Conservation (phyloP, 1,140 invertebrate species). For the Drosophila simulans region DNA sequence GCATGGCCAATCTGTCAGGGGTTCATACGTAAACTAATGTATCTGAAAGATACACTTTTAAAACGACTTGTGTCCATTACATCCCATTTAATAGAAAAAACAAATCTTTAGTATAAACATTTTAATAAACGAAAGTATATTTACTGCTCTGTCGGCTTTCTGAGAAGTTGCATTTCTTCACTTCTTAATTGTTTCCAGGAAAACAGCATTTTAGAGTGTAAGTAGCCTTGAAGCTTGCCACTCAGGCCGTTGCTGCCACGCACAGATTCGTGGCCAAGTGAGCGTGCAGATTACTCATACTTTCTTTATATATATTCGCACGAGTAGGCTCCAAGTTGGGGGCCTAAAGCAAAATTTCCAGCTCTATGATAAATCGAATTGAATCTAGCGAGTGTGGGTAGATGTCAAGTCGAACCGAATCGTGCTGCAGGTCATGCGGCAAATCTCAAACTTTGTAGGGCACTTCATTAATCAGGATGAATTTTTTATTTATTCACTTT, state of each 20-base stretch:
- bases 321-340: constrained; percentile 26
- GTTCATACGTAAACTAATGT: constrained; percentile 21
- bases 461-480: constrained; percentile 47
- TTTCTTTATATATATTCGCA: constrained; percentile 47
- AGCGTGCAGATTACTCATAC: constrained; percentile 49
- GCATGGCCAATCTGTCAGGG: constrained; percentile 55
- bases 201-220: constrained; percentile 9
- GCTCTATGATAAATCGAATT: constrained; percentile 48
- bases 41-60: constrained; percentile 4
- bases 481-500: constrained; percentile 17
- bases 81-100: neutral
- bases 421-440: constrained; percentile 36
- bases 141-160: too few relatives aligned
- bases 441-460: constrained; percentile 30
- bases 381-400: neutral
- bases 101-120: neutral
- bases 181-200: constrained; percentile 2
- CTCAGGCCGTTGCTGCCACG: constrained; percentile 55
- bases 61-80: neutral
- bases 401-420: constrained; percentile 3
- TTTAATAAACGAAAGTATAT: too few relatives aligned
- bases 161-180: too few relatives aligned
- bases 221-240: constrained; percentile 28
- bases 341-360: neutral
- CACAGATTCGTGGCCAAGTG: constrained; percentile 71